Evolutionary conservation across 2,797 vertebrate genomes (phyloP).

Genomic region (Malacoraja senta): DNA sequence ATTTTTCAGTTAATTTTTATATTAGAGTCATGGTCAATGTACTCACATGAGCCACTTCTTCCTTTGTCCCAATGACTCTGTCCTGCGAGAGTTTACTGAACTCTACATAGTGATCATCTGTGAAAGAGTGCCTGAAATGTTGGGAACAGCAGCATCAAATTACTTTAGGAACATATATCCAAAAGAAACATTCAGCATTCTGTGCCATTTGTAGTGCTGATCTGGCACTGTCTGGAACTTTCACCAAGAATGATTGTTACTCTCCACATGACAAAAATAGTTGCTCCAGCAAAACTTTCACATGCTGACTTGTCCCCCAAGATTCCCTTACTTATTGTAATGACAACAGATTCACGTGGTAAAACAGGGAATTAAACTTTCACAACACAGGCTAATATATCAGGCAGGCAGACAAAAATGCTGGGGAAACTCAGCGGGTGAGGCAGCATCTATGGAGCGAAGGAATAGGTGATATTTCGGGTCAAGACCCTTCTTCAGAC

Average conservation of each 20-base stretch:
- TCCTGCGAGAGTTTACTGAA: slow-evolving; percentile 99
- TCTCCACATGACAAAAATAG: background rate
- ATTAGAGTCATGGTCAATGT: background rate
- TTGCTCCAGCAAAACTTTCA: background rate
- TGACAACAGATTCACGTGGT: background rate
- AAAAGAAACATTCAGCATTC: background rate
- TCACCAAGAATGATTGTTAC: background rate
- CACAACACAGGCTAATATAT: too few species aligned
- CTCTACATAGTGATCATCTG: slow-evolving; percentile 95
- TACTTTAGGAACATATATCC: background rate
- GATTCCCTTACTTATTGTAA: background rate
- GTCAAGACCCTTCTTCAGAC: too few species aligned
- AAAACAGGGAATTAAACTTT: background rate
- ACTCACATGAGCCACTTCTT: slow-evolving; percentile 86
- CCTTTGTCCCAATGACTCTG: slow-evolving; percentile 94
- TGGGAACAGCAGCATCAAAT: background rate
- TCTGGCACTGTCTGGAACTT: too few species aligned
- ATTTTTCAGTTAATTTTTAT: background rate
- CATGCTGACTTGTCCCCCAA: background rate
- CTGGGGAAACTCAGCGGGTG: too few species aligned
- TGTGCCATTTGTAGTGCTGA: background rate
- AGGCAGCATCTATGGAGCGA: too few species aligned
- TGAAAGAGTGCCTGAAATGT: slow-evolving; percentile 82
- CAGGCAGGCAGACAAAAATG: too few species aligned
- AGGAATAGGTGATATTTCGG: too few species aligned